Evolutionary conservation across 2,888 invertebrate genomes (phyloP).

Genomic region (Noctuana brunneofusca): DNA sequence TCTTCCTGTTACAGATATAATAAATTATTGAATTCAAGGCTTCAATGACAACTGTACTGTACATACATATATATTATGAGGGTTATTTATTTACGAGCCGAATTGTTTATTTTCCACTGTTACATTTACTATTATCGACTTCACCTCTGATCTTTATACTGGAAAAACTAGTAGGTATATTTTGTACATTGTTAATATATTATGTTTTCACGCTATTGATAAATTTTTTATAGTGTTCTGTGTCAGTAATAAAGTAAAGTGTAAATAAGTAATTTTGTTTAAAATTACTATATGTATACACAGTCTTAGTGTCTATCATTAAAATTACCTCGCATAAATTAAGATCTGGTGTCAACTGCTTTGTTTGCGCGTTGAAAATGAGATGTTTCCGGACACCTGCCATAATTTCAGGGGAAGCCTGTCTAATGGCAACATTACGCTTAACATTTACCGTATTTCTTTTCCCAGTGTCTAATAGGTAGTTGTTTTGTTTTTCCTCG

Average conservation of each 20-base stretch:
- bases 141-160: no score
- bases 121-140: no score
- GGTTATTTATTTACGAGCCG: no score
- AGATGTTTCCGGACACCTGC: conserved; percentile 28
- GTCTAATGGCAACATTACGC: conserved; percentile 45
- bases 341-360: conserved; percentile 11
- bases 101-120: no score
- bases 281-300: conserved; percentile 12
- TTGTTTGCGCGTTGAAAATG: conserved; percentile 27
- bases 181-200: no score
- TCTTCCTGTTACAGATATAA: no score
- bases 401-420: conserved; percentile 40
- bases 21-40: no score
- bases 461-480: conserved; percentile 40
- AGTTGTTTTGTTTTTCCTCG: conserved; percentile 72
- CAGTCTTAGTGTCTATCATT: no score
- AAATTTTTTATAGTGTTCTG: neutral
- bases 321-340: neutral
- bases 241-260: neutral
- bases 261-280: neutral
- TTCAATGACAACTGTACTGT: no score
- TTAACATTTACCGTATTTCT: conserved; percentile 42
- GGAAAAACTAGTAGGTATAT: no score
- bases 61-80: no score
- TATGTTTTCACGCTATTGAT: no score